Conservation (phyloP, 1,140 invertebrate species). For the Cotesia glomerata region DNA sequence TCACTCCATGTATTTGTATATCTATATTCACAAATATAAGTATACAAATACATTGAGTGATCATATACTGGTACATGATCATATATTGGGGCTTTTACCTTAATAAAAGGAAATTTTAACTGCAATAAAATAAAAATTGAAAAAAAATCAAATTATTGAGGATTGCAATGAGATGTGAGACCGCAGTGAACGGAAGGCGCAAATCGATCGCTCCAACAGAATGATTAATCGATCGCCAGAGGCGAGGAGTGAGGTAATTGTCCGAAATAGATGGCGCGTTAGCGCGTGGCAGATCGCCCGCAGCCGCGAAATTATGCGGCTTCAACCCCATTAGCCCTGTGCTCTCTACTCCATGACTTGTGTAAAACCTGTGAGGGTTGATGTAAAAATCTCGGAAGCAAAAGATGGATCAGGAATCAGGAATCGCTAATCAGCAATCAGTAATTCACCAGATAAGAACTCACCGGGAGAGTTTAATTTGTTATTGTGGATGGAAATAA, state of each 20-base stretch:
- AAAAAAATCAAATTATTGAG: no score
- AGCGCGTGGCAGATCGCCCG: constrained; percentile 3
- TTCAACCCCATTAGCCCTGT: constrained; percentile 21
- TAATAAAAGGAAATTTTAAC: no score
- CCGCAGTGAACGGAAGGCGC: no score
- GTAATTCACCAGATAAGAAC: background rate
- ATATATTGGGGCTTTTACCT: no score
- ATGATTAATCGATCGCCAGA: constrained; percentile 18
- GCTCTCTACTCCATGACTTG: background rate
- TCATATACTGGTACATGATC: no score
- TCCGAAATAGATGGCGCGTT: constrained; percentile 30
- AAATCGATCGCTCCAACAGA: background rate
- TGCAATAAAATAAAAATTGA: no score
- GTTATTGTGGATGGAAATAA: background rate
- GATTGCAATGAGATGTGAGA: no score
- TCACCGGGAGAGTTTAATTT: background rate
- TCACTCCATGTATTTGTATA: no score
- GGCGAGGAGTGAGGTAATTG: constrained; percentile 1
- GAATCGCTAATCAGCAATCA: no score
- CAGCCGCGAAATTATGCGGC: constrained; percentile 37
- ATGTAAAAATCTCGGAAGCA: background rate
- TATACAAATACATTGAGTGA: no score
- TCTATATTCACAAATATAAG: no score
- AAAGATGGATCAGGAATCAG: no score
- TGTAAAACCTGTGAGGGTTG: background rate